Percentiles rank a stretch among this genome's conserved stretches.
Conservation (phyloP, 2,113 vertebrate species). For the Struthio camelus region DNA sequence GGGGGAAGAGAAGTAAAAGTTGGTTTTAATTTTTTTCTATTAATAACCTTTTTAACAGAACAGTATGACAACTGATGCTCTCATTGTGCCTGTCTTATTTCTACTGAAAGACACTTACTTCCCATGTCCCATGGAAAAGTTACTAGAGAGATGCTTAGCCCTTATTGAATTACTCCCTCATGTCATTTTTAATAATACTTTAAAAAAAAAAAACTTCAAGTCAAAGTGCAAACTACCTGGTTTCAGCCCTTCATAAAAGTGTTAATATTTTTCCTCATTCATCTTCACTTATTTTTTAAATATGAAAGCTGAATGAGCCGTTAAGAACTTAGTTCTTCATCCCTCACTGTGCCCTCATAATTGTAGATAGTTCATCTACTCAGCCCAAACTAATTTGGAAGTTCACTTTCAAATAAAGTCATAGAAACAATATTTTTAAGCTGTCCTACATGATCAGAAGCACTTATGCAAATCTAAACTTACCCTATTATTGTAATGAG, state of each 20-base stretch:
- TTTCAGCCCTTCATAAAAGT: conserved; percentile 57
- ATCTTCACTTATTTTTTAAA: conserved; percentile 49
- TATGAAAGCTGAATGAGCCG: conserved; percentile 27
- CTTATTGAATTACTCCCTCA: conserved; percentile 13
- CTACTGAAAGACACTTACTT: not conserved
- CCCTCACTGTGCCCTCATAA: not conserved
- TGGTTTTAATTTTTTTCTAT: not conserved
- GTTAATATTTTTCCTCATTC: conserved; percentile 36
- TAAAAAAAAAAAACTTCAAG: conserved; percentile 4
- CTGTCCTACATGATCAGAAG: not conserved
- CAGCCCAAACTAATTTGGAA: not conserved
- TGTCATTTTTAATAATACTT: conserved; percentile 27
- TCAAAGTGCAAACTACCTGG: conserved; percentile 57
- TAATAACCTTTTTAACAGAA: not conserved
- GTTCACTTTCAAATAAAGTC: conserved; percentile 8
- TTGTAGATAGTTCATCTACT: not conserved
- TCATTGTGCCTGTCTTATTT: not conserved
- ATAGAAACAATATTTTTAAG: not conserved
- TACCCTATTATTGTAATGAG: not conserved
- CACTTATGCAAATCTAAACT: conserved; percentile 1
- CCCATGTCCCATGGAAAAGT: not conserved
- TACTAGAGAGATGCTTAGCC: not conserved
- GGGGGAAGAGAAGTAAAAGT: not conserved
- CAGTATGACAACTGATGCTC: not conserved
- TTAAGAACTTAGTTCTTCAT: conserved; percentile 18